Percentiles rank a stretch among this genome's conserved stretches.
phyloP scores from a whole-genome alignment of 2,113 vertebrate genomes.

The Pedionomus torquatus region DNA sequence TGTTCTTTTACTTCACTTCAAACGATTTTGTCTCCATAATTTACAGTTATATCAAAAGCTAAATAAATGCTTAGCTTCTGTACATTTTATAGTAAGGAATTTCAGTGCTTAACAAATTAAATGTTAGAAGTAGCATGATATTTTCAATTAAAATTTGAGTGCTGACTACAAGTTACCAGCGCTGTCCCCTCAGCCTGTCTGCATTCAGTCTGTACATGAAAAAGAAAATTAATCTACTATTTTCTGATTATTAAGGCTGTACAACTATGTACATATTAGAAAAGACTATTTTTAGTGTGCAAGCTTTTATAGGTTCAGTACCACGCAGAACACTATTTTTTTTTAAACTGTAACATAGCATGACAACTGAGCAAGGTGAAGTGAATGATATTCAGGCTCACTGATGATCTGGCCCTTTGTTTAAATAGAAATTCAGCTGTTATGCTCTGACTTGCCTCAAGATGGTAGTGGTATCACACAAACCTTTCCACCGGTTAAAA shows the following conservation, averaged over 20 bases:
- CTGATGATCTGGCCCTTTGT: background rate
- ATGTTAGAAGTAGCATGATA: background rate
- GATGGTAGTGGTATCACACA: constrained; percentile 71
- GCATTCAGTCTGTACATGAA: background rate
- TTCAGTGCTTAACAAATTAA: background rate
- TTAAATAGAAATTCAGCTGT: background rate
- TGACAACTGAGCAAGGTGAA: background rate
- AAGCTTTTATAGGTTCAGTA: background rate
- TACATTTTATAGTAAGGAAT: background rate
- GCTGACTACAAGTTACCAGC: background rate
- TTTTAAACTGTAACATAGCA: background rate
- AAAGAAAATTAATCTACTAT: background rate
- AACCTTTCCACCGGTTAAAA: background rate
- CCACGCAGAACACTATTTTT: background rate
- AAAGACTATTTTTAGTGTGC: background rate
- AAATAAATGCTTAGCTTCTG: background rate
- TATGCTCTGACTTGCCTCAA: constrained; percentile 42
- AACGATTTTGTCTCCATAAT: background rate
- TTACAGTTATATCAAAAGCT: background rate
- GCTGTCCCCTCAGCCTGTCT: background rate
- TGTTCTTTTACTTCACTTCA: background rate
- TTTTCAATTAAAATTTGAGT: background rate
- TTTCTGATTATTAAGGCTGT: background rate
- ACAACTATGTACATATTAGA: background rate
- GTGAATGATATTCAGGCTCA: background rate